Conservation (phyloP, 2,797 vertebrate species). For the Crypturellus tataupa region DNA sequence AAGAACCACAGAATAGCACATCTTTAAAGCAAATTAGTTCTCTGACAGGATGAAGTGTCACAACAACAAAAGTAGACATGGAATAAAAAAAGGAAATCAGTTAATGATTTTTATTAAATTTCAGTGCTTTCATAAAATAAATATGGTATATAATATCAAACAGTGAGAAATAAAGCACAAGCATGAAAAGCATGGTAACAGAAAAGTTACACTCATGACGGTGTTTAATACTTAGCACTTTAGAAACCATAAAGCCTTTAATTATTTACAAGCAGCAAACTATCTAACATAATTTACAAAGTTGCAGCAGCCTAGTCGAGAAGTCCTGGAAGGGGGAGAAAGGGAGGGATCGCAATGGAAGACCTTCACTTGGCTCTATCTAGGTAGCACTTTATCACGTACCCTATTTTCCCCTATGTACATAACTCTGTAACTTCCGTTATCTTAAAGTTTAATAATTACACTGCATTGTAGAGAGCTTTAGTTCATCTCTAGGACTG, state of each 20-base stretch:
- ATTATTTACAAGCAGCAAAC: constrained; percentile 83
- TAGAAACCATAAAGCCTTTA: constrained; percentile 86
- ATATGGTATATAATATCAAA: constrained; percentile 88
- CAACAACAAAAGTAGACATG: constrained; percentile 55
- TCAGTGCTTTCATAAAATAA: constrained; percentile 94
- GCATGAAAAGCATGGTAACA: constrained; percentile 87
- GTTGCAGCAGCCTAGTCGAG: constrained; percentile 82
- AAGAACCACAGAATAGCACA: constrained; percentile 20
- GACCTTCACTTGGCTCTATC: constrained; percentile 59
- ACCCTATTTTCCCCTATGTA: constrained; percentile 9
- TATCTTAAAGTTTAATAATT: background rate
- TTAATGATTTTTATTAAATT: constrained; percentile 90
- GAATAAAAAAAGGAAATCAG: constrained; percentile 84
- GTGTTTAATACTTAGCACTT: constrained; percentile 86
- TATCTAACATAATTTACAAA: constrained; percentile 81
- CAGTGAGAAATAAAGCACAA: constrained; percentile 83
- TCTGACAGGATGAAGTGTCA: constrained; percentile 30
- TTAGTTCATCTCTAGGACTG: background rate
- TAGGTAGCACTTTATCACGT: constrained; percentile 56
- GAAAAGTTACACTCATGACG: constrained; percentile 81
- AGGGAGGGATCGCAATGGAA: constrained; percentile 47
- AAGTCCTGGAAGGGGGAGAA: constrained; percentile 16
- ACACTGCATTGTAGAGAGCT: background rate
- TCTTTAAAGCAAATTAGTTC: constrained; percentile 45
- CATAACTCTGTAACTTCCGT: background rate